A percentile compares a stretch with the other conserved stretches of the same genome.
These are phyloP conservation scores for Drosophila yakuba DNA, from an alignment of 1,140 invertebrate genomes.

Conservation along the genomic window DNA sequence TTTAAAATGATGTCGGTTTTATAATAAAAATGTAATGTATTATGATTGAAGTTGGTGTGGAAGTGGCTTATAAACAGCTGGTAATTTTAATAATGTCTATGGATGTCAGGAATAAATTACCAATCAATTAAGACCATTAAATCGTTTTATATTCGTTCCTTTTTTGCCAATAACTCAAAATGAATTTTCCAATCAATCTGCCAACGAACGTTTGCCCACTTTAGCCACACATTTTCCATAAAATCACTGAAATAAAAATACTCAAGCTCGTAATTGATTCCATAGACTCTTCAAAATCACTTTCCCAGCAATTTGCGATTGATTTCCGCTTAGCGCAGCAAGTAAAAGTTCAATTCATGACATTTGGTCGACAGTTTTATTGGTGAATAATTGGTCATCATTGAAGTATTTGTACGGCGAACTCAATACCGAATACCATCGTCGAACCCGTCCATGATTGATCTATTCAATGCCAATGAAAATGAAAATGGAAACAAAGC, in stretches of 20 bases:
- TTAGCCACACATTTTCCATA: slow-evolving; percentile 23
- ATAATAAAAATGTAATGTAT: slow-evolving; percentile 8
- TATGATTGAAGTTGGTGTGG: slow-evolving; percentile 10
- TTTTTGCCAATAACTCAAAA: slow-evolving; percentile 22
- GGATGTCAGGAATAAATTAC: neutral
- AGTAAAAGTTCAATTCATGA: slow-evolving; percentile 74
- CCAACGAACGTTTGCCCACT: slow-evolving; percentile 1
- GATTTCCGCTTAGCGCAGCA: slow-evolving; percentile 37
- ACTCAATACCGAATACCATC: slow-evolving; percentile 19
- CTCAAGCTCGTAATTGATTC: slow-evolving; percentile 33
- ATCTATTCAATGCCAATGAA: slow-evolving; percentile 75
- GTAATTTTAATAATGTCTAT: neutral
- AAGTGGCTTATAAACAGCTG: neutral
- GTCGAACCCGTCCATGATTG: slow-evolving; percentile 65
- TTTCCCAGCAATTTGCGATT: slow-evolving; percentile 53
- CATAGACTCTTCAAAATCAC: slow-evolving; percentile 39
- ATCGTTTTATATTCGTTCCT: neutral
- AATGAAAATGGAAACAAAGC: slow-evolving; percentile 75
- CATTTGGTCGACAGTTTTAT: slow-evolving; percentile 76
- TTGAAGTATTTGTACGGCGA: slow-evolving; percentile 74
- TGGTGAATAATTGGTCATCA: slow-evolving; percentile 81
- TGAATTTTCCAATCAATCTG: slow-evolving; percentile 18
- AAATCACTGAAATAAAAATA: slow-evolving; percentile 27
- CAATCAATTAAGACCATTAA: neutral
- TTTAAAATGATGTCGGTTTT: slow-evolving; percentile 25